phyloP scores from a whole-genome alignment of 2,797 vertebrate genomes.

The Microctenopoma lineatum region DNA sequence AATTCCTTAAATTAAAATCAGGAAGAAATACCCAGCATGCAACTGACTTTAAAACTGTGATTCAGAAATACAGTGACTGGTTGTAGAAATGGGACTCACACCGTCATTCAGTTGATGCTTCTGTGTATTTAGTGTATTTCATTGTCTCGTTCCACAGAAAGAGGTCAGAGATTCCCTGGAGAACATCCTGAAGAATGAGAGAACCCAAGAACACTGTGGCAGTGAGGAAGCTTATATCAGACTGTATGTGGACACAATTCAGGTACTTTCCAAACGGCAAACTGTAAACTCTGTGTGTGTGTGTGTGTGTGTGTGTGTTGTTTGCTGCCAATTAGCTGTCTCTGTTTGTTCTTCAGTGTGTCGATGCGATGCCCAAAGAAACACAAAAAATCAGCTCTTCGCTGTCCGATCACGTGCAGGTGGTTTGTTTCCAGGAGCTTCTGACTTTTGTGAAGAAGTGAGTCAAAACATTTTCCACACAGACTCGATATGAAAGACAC shows the following conservation, averaged over 20 bases:
- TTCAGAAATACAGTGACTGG: too few relatives aligned
- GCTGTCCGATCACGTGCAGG: constrained; percentile 18
- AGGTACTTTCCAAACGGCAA: constrained; percentile 47
- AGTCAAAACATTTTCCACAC: not conserved
- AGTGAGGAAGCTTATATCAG: constrained; percentile 58
- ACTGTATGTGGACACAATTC: constrained; percentile 72
- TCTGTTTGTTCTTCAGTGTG: constrained; percentile 47
- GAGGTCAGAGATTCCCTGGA: constrained; percentile 24
- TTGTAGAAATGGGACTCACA: too few relatives aligned
- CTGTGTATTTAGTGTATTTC: too few relatives aligned
- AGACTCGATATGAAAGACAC: too few relatives aligned
- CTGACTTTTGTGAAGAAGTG: constrained; percentile 61
- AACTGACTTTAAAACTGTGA: too few relatives aligned
- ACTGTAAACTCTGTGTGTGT: too few relatives aligned
- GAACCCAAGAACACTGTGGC: not conserved
- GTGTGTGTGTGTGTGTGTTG: too few relatives aligned
- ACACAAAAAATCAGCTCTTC: constrained; percentile 23
- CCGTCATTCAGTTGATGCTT: too few relatives aligned
- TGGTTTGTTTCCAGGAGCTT: constrained; percentile 69
- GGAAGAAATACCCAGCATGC: too few relatives aligned
- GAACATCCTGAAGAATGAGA: constrained; percentile 54
- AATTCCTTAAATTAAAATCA: too few relatives aligned
- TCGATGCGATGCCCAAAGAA: constrained; percentile 19
- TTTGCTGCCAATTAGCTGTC: too few relatives aligned
- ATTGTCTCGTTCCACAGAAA: constrained; percentile 33